These are phyloP conservation scores for Cololabis saira DNA, from an alignment of 2,113 vertebrate species.

Conservation along the genomic window DNA sequence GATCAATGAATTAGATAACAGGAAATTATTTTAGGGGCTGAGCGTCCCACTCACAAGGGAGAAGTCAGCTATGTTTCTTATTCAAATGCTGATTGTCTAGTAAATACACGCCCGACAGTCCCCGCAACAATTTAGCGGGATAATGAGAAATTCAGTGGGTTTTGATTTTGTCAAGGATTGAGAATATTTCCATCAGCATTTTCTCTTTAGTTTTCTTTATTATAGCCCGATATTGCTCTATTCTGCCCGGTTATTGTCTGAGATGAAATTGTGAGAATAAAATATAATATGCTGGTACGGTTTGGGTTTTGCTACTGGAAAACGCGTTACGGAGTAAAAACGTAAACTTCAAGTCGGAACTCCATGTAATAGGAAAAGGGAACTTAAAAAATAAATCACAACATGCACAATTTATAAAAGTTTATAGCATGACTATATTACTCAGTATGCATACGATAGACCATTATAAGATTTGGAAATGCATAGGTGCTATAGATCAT, in stretches of 20 bases:
- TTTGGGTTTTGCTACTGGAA: neutral
- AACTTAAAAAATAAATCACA: no score
- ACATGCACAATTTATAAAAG: no score
- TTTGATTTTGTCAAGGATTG: constrained; percentile 64
- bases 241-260: neutral
- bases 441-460: no score
- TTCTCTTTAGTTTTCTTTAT: constrained; percentile 19
- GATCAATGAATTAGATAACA: constrained; percentile 73
- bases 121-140: constrained; percentile 69
- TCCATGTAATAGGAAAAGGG: no score
- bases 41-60: constrained; percentile 64
- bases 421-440: no score
- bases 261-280: neutral
- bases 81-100: constrained; percentile 70
- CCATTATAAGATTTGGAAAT: no score
- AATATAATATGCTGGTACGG: neutral
- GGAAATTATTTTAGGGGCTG: constrained; percentile 75
- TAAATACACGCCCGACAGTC: constrained; percentile 64
- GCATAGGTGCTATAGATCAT: no score
- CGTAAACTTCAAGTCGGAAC: no score
- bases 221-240: neutral
- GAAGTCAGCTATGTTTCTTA: constrained; percentile 64
- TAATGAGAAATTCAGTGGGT: constrained; percentile 74
- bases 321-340: no score
- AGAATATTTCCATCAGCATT: constrained; percentile 35